Evolutionary conservation across 2,113 vertebrate genomes (phyloP).

Genomic region (Corynorhinus townsendii): DNA sequence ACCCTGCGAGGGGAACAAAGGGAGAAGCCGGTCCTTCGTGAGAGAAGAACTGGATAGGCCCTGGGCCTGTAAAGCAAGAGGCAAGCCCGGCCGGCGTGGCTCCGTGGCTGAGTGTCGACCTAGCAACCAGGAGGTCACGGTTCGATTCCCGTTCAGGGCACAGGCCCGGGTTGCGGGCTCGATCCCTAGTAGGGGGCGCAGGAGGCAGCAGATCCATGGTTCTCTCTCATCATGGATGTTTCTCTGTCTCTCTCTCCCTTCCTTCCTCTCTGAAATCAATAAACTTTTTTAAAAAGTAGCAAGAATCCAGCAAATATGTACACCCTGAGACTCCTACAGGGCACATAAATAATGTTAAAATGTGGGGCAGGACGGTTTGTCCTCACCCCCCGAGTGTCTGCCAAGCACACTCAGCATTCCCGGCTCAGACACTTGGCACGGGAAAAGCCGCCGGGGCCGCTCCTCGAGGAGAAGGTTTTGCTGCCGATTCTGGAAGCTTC

Average conservation of each 20-base stretch:
- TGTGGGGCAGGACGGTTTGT: neutral
- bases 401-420: neutral
- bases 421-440: neutral
- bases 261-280: no score
- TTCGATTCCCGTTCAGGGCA: no score
- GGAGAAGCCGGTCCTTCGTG: neutral
- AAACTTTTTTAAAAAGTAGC: neutral
- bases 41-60: neutral
- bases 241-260: no score
- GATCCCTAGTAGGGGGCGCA: no score
- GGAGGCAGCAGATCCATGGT: no score
- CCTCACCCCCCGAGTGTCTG: neutral
- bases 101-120: no score
- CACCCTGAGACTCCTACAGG: neutral
- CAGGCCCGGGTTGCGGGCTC: no score
- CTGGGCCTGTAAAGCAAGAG: neutral
- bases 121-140: no score
- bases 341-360: neutral
- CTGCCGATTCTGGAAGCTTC: conserved; percentile 11
- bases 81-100: no score
- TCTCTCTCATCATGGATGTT: neutral
- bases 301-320: conserved; percentile 58
- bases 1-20: conserved; percentile 78
- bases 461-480: neutral
- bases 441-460: neutral